These are phyloP conservation scores for Cheilinus undulatus DNA, from an alignment of 2,113 vertebrate genomes.

Conservation along the genomic window DNA sequence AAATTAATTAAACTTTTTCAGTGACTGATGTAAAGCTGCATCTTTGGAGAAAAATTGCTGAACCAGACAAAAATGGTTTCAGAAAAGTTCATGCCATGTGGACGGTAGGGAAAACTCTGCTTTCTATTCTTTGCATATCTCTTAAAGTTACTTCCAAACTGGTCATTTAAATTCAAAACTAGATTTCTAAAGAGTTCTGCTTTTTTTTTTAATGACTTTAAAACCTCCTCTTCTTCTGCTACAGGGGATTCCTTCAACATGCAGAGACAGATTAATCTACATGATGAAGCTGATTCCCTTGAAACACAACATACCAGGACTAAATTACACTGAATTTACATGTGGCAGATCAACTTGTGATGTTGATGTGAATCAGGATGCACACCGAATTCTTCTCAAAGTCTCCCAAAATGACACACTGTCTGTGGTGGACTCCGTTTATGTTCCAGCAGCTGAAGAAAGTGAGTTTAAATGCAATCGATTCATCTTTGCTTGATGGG, in stretches of 20 bases:
- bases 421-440: constrained; percentile 50
- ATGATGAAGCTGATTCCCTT: constrained; percentile 8
- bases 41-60: constrained; percentile 68
- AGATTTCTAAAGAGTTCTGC: not conserved
- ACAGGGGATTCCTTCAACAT: constrained; percentile 64
- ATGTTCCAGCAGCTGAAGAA: constrained; percentile 64
- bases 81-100: constrained; percentile 67
- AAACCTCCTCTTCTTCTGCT: not conserved
- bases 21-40: constrained; percentile 35
- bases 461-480: constrained; percentile 58
- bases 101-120: constrained; percentile 47
- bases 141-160: not conserved
- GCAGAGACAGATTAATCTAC: constrained; percentile 46
- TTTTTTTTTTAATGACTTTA: not conserved
- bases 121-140: not conserved
- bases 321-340: not conserved
- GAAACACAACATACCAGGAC: not conserved
- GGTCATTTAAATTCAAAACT: not conserved
- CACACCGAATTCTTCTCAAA: constrained; percentile 52
- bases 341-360: constrained; percentile 35
- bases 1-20: constrained; percentile 26
- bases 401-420: not conserved
- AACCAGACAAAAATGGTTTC: not conserved
- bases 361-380: constrained; percentile 42
- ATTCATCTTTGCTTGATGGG: constrained; percentile 9